Percentiles rank a stretch among this genome's conserved stretches.
phyloP scores from a whole-genome alignment of 2,113 vertebrate species.

The Cephalophus harveyi region DNA sequence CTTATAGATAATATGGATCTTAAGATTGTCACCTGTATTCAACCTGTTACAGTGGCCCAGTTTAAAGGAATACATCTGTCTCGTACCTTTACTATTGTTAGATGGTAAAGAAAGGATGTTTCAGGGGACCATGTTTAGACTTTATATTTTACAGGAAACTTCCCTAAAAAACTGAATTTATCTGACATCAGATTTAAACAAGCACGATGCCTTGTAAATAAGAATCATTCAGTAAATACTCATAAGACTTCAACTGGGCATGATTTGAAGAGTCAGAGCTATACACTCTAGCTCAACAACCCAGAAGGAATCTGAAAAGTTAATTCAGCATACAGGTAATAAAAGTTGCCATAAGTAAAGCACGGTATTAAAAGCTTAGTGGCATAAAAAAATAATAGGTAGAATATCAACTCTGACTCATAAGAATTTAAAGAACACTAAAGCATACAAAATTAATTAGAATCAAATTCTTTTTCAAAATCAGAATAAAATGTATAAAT shows the following conservation, averaged over 20 bases:
- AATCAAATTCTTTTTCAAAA: background rate
- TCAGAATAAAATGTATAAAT: background rate
- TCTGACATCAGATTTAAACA: background rate
- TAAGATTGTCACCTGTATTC: background rate
- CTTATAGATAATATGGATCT: background rate
- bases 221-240: background rate
- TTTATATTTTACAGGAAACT: slow-evolving; percentile 35
- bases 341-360: background rate
- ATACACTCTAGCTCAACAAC: background rate
- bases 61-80: fast-evolving
- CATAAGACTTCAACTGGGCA: background rate
- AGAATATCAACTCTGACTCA: background rate
- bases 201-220: background rate
- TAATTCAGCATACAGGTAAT: background rate
- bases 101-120: background rate
- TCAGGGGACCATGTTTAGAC: slow-evolving; percentile 28
- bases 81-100: fast-evolving
- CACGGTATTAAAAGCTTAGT: background rate
- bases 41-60: background rate
- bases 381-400: background rate
- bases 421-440: background rate
- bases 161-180: background rate
- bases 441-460: background rate
- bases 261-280: background rate
- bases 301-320: background rate